Base-by-base conservation (phyloP, 2,113 vertebrate genomes). In the Pangasianodon gigas region DNA sequence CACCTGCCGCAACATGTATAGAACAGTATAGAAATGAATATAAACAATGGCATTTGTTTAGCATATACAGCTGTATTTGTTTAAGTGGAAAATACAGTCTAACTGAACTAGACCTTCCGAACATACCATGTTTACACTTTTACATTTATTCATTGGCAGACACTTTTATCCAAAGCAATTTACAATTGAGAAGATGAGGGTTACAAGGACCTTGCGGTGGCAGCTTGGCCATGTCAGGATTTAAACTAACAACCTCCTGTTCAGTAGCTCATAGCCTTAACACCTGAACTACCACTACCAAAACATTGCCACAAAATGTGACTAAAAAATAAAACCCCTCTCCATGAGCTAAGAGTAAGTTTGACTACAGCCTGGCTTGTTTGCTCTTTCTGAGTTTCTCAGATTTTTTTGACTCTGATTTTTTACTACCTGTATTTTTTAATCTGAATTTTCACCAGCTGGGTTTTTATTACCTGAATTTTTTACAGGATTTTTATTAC, bases 21-120 rank as follows among this genome's bases (percentile, higher is more conserved):
- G 26, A 48, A 46, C 44, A 18, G 41, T 14, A 46, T 4, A 67
- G 29, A 10, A 67, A 67, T 62, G 84, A 8, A 86, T 69, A 69
- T 85, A 69, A 69, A 69, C 69, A 86, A 86, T 52, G 84, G 29
- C 62, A 52, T 69, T 26, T 46, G 41, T 84, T 84, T 37, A 44
- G 46, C 21, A 46, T 44, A 16, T 46, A 84, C 82, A 84, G 82
- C 56, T 62, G 82, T 46, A 62, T 14, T 26, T 84, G 82, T 62
- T 84, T 46, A 84, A 44, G 6, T 83, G 37, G 13, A 84, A 62
- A 46, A 62, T 29, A 62, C 8, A 29, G 24, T 84, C 18, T 26
- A 37, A 37, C 54, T 51, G 26, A 14, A 80, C 29, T 29, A 16
- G 26, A 80, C 46, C 21, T 79, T 79, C 18, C 1, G 4, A 48